Evolutionary conservation across 2,888 invertebrate species (phyloP).

Genomic region (Acronicta aceris): DNA sequence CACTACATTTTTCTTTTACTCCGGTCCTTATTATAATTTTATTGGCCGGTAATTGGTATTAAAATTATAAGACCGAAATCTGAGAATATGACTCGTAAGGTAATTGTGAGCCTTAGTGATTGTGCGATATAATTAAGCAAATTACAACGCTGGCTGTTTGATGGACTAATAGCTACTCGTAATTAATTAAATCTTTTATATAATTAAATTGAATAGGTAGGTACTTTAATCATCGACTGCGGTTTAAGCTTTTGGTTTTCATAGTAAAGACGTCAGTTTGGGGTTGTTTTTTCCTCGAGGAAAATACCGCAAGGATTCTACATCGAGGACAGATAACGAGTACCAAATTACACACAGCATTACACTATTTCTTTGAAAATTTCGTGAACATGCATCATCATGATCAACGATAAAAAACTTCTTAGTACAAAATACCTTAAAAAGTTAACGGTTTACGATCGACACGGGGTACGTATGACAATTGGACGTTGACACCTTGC

Average conservation of each 20-base stretch:
- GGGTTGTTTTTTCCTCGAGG: constrained; percentile 20
- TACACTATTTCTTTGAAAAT: constrained; percentile 28
- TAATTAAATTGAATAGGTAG: constrained; percentile 17
- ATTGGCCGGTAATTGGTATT: constrained; percentile 44
- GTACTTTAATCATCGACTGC: constrained; percentile 5
- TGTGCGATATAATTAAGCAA: constrained; percentile 41
- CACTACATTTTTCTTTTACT: constrained; percentile 31
- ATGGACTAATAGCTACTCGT: constrained; percentile 20
- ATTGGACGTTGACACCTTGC: constrained; percentile 55
- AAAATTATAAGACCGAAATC: constrained; percentile 46
- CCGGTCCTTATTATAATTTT: constrained; percentile 29
- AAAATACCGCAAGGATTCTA: constrained; percentile 11
- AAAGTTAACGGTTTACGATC: constrained; percentile 37
- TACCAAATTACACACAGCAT: not conserved
- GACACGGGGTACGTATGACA: constrained; percentile 48
- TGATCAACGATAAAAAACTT: constrained; percentile 34
- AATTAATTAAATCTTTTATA: constrained; percentile 35
- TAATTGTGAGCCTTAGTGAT: constrained; percentile 29
- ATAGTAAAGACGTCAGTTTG: not conserved
- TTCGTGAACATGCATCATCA: constrained; percentile 8
- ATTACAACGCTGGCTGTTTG: constrained; percentile 33
- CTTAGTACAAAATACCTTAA: constrained; percentile 25
- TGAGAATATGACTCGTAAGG: constrained; percentile 35
- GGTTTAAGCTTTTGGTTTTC: constrained; percentile 5
- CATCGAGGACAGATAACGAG: not conserved